A percentile compares a stretch with the other conserved stretches of the same genome.
Evolutionary conservation across 2,113 vertebrate species (phyloP).

Genomic region (Odobenus rosmarus): DNA sequence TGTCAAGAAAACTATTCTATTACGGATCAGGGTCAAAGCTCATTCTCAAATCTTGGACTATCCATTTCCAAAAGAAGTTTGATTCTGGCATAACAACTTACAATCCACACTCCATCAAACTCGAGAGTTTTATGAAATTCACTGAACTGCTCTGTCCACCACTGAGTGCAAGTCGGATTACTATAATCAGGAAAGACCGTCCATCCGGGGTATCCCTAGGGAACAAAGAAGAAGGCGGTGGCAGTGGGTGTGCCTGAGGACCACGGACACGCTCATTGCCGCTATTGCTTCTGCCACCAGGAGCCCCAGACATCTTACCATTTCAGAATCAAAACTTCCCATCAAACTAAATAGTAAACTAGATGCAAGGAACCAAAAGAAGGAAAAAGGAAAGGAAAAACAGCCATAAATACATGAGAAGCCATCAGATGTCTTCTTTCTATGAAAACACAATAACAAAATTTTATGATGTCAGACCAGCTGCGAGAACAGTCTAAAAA

Average conservation of each 20-base stretch:
- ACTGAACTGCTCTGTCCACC: slow-evolving; percentile 93
- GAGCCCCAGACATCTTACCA: not conserved
- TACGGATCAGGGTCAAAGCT: not conserved
- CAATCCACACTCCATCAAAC: slow-evolving; percentile 98
- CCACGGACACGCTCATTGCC: not conserved
- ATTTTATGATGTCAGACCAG: not conserved
- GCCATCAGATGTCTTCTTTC: not conserved
- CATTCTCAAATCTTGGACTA: not conserved
- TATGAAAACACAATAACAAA: not conserved
- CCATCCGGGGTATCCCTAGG: slow-evolving; percentile 93
- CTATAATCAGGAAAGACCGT: slow-evolving; percentile 96
- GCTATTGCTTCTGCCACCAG: not conserved
- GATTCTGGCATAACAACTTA: slow-evolving; percentile 84
- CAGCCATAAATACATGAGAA: not conserved
- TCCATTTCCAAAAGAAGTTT: not conserved
- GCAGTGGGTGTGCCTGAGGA: not conserved
- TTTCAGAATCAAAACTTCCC: not conserved
- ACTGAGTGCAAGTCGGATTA: slow-evolving; percentile 85
- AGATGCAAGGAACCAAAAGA: not conserved
- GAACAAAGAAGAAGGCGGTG: not conserved
- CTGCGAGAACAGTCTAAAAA: not conserved
- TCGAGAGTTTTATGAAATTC: slow-evolving; percentile 85
- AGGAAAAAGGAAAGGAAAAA: not conserved
- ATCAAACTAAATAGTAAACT: not conserved
- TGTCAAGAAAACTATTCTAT: not conserved